Conservation (phyloP, 2,113 vertebrate species). For the Ornithorhynchus anatinus region DNA sequence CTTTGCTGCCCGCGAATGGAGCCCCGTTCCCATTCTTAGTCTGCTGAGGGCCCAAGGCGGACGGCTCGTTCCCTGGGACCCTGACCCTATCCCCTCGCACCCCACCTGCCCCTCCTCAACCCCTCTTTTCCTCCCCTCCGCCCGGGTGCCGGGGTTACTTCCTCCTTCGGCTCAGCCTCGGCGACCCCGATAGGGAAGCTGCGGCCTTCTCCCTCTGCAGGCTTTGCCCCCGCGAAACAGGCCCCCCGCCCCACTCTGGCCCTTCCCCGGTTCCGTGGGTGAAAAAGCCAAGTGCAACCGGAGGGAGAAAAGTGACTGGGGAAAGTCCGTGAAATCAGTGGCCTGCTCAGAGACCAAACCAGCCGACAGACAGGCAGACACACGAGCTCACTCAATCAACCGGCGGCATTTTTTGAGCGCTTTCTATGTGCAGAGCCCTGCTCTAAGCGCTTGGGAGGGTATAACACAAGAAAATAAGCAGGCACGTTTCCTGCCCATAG, state of each 20-base stretch:
- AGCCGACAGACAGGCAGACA: slow-evolving; percentile 63
- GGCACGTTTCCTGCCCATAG: no score
- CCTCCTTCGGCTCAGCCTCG: no score
- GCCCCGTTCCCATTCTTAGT: neutral
- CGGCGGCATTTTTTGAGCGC: no score
- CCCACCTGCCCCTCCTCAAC: neutral
- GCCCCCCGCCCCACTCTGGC: neutral
- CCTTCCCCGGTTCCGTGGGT: slow-evolving; percentile 42
- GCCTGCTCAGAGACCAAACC: slow-evolving; percentile 64
- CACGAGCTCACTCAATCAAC: neutral
- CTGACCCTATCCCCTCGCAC: neutral
- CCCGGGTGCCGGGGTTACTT: no score
- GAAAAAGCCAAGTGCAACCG: slow-evolving; percentile 80
- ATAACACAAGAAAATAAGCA: no score
- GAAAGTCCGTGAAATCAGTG: slow-evolving; percentile 94
- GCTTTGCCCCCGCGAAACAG: neutral
- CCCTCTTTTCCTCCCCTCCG: neutral
- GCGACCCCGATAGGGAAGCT: no score
- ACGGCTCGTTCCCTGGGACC: neutral
- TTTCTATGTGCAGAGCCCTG: no score
- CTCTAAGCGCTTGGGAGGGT: no score
- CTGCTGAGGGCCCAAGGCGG: neutral
- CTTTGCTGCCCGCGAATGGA: neutral
- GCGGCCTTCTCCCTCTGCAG: neutral
- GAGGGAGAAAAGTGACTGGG: slow-evolving; percentile 85